Conservation (phyloP, 1,140 invertebrate genomes). For the Pseudobourletiella spinata region DNA sequence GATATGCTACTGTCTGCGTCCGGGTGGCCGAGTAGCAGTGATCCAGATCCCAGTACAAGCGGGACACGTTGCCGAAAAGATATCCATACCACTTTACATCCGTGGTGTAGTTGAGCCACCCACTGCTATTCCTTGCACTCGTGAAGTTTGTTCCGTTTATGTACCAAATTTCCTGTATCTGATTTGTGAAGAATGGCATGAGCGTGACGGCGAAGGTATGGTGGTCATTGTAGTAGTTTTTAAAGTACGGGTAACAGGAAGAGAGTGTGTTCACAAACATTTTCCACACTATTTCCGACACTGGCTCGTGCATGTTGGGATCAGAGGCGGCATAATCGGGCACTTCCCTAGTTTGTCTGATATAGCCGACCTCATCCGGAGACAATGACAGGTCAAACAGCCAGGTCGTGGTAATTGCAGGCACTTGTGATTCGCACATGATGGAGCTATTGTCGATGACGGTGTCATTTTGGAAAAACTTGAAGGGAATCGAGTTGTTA, state of each 20-base stretch:
- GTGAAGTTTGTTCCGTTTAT: neutral
- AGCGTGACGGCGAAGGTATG: slow-evolving; percentile 24
- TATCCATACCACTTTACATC: neutral
- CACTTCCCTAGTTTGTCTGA: no score
- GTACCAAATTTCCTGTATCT: slow-evolving; percentile 24
- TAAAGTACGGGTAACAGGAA: slow-evolving; percentile 23
- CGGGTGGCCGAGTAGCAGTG: neutral
- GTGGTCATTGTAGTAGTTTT: slow-evolving; percentile 30
- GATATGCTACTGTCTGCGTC: neutral
- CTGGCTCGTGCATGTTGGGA: slow-evolving; percentile 11
- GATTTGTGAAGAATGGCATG: slow-evolving; percentile 24
- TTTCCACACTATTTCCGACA: slow-evolving; percentile 29
- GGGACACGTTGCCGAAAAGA: neutral
- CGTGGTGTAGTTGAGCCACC: neutral
- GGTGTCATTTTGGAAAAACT: neutral
- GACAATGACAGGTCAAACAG: no score
- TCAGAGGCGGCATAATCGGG: no score
- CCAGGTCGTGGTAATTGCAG: no score
- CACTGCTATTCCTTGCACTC: neutral
- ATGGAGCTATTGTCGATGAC: no score
- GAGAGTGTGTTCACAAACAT: slow-evolving; percentile 17
- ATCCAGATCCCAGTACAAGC: neutral
- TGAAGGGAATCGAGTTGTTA: neutral
- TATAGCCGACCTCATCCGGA: no score
- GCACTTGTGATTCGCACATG: neutral